phyloP scores from a whole-genome alignment of 2,113 vertebrate species.

The Australoheros scitulus region DNA sequence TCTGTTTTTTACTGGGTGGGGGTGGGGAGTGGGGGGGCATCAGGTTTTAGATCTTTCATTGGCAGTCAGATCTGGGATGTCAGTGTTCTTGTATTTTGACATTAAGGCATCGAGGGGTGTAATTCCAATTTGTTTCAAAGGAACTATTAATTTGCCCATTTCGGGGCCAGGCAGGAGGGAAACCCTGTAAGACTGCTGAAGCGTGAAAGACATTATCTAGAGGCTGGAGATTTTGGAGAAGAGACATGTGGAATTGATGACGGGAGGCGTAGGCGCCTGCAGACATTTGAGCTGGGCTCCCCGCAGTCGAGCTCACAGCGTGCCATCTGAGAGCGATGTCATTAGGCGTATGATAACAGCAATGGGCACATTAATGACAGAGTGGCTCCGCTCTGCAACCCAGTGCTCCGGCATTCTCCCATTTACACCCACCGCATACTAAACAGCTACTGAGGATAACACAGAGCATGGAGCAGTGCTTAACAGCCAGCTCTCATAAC shows the following conservation, averaged over 20 bases:
- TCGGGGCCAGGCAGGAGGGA: conserved; percentile 87
- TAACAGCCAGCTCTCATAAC: conserved; percentile 38
- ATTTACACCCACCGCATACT: conserved; percentile 84
- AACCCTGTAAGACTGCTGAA: conserved; percentile 88
- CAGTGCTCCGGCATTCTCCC: conserved; percentile 81
- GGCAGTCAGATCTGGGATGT: conserved; percentile 59
- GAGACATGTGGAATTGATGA: conserved; percentile 90
- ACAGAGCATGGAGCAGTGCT: conserved; percentile 43
- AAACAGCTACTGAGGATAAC: conserved; percentile 73
- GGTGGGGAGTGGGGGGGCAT: background rate
- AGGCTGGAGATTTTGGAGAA: conserved; percentile 86
- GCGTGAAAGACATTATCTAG: conserved; percentile 91
- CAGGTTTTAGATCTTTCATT: conserved; percentile 47
- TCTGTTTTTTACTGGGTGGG: background rate
- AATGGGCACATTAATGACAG: conserved; percentile 83
- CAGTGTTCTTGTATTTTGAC: conserved; percentile 69
- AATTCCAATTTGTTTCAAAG: conserved; percentile 91
- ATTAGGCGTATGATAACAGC: conserved; percentile 90
- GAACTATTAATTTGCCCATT: conserved; percentile 94
- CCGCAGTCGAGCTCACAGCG: conserved; percentile 90
- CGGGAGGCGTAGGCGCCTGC: conserved; percentile 85
- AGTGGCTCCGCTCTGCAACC: conserved; percentile 81
- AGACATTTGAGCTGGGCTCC: conserved; percentile 86
- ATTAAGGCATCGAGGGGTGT: conserved; percentile 81
- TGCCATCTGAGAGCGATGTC: conserved; percentile 85